Conservation (phyloP, 2,113 vertebrate species). For the Lepus europaeus region DNA sequence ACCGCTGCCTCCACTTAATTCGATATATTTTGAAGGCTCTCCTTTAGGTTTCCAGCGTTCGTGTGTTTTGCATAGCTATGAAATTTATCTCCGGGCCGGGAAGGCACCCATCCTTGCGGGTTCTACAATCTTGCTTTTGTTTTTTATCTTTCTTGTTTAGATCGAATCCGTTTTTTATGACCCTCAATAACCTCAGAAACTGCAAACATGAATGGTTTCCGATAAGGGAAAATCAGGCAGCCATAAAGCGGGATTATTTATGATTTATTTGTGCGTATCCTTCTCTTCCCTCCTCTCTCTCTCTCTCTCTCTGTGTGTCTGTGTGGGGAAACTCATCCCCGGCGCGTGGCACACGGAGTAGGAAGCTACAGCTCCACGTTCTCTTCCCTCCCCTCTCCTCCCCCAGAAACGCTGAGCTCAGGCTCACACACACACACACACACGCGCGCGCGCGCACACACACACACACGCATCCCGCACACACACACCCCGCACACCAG, state of each 20-base stretch:
- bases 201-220: slow-evolving; percentile 85
- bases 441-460: background rate
- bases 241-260: slow-evolving; percentile 83
- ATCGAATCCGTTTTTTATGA: slow-evolving; percentile 82
- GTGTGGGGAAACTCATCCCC: slow-evolving; percentile 67
- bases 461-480: background rate
- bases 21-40: slow-evolving; percentile 83
- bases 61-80: slow-evolving; percentile 62
- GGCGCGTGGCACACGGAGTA: slow-evolving; percentile 65
- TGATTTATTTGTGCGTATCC: slow-evolving; percentile 81
- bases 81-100: background rate
- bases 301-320: background rate
- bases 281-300: slow-evolving; percentile 58
- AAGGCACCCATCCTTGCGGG: slow-evolving; percentile 41
- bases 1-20: slow-evolving; percentile 85
- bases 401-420: slow-evolving; percentile 68
- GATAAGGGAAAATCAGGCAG: slow-evolving; percentile 82
- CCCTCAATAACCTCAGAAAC: slow-evolving; percentile 80
- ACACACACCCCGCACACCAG: slow-evolving; percentile 59
- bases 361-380: slow-evolving; percentile 75
- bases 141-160: slow-evolving; percentile 80
- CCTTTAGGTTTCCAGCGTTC: slow-evolving; percentile 81
- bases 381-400: slow-evolving; percentile 57
- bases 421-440: slow-evolving; percentile 1
- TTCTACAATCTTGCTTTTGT: slow-evolving; percentile 61